phyloP scores from a whole-genome alignment of 2,888 invertebrate genomes.

The Andricus quercusramuli region DNA sequence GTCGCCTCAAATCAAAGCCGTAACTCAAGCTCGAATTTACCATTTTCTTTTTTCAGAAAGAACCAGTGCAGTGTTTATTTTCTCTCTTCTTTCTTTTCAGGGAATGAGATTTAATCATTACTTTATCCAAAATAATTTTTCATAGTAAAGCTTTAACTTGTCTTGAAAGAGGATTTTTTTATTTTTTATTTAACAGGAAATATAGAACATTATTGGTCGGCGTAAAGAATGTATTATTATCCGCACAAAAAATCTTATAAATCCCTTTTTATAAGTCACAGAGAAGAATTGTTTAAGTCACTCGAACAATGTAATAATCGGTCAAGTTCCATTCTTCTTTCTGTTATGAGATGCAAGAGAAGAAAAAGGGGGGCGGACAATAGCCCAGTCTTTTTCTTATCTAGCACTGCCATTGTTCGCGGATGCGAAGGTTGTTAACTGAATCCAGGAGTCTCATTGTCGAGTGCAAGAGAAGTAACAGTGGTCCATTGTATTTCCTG shows the following conservation, averaged over 20 bases:
- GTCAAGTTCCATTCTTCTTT: slow-evolving; percentile 40
- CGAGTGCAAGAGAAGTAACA: slow-evolving; percentile 62
- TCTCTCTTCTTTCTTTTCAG: too few relatives aligned
- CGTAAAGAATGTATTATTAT: neutral
- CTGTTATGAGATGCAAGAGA: slow-evolving; percentile 45
- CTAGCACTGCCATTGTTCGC: slow-evolving; percentile 63
- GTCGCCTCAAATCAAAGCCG: slow-evolving; percentile 7
- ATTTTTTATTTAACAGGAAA: neutral
- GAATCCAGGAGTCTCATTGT: slow-evolving; percentile 68
- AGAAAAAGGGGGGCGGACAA: slow-evolving; percentile 38
- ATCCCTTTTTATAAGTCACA: slow-evolving; percentile 1
- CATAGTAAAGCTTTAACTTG: too few relatives aligned
- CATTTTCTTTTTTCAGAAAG: neutral
- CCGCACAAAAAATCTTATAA: neutral
- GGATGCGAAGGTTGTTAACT: slow-evolving; percentile 66
- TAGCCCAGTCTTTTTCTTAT: slow-evolving; percentile 60
- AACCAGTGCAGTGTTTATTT: too few relatives aligned
- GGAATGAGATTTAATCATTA: too few relatives aligned
- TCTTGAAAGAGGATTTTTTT: neutral
- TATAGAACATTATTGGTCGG: neutral
- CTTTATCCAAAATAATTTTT: too few relatives aligned
- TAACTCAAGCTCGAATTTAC: neutral
- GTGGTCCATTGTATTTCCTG: slow-evolving; percentile 65
- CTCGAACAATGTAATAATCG: slow-evolving; percentile 32
- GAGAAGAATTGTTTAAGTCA: slow-evolving; percentile 29